A percentile compares a stretch with the other conserved stretches of the same genome.
Evolutionary conservation across 2,888 invertebrate species (phyloP).

Genomic region (Hypercompe scribonia): DNA sequence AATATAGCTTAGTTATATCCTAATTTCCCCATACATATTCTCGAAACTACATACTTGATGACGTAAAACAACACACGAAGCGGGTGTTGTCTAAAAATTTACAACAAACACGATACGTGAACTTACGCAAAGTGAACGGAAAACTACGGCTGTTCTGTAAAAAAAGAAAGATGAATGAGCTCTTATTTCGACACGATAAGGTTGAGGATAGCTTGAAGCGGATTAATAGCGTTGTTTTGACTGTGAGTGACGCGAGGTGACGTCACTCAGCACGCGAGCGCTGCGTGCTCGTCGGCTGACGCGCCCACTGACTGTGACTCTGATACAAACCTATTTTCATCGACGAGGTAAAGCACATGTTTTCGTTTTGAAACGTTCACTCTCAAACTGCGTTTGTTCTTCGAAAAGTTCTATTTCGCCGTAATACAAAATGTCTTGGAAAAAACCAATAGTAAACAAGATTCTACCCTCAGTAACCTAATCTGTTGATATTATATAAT

Average conservation of each 20-base stretch:
- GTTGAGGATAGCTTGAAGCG: slow-evolving; percentile 36
- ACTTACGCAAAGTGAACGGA: slow-evolving; percentile 72
- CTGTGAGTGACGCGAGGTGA: slow-evolving; percentile 73
- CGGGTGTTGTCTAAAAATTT: slow-evolving; percentile 37
- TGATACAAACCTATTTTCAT: slow-evolving; percentile 37
- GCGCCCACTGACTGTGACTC: slow-evolving; percentile 71
- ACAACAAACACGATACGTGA: slow-evolving; percentile 31
- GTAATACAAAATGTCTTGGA: background rate
- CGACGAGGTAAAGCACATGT: slow-evolving; percentile 17
- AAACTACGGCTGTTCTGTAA: slow-evolving; percentile 64
- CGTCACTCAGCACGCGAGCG: slow-evolving; percentile 71
- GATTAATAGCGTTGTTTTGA: slow-evolving; percentile 56
- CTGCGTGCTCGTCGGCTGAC: slow-evolving; percentile 69
- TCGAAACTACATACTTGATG: slow-evolving; percentile 27
- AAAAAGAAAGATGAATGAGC: slow-evolving; percentile 40
- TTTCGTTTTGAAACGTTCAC: slow-evolving; percentile 15
- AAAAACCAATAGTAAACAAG: background rate
- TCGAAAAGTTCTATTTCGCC: background rate
- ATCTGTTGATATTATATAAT: too few species aligned
- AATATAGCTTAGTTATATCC: slow-evolving; percentile 1
- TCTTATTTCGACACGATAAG: slow-evolving; percentile 41
- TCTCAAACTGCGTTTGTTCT: slow-evolving; percentile 25
- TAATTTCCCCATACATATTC: slow-evolving; percentile 24
- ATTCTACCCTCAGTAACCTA: too few species aligned
- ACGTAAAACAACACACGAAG: slow-evolving; percentile 41